Evolutionary conservation across 2,888 invertebrate species (phyloP), one percentile per base, ranked within the genome.

Genomic region (Tetragonisca angustula): DNA sequence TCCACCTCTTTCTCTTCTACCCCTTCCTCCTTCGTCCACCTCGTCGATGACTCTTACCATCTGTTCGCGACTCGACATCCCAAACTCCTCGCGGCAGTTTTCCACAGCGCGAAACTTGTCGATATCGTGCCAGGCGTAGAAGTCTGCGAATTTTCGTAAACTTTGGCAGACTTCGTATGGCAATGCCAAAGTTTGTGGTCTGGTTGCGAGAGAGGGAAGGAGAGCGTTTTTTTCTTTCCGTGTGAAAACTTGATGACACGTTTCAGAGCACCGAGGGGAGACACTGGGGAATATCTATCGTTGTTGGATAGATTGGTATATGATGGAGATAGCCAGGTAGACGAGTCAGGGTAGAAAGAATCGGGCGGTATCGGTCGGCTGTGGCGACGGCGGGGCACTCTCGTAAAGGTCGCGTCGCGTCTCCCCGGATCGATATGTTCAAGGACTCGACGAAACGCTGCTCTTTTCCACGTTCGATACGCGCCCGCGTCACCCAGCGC

Each of bases 1-100:
- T 62, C 75, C 24, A 43, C 67, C 67, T 36, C 74, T 27, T 17
- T 0, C 50, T 50, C 69, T 54, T 61, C 68, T 43, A 43, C 27
- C 67, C 69, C 67, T 71, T 32, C 78, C 68, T 70, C 79, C 69
- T 61, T 49, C 52, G 17, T 36, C 76, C 81, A 84, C 84, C 81
- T 62, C 75, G 70, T 76, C 87, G 75, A 84, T 73, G 84, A 74
- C 61, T 76, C 87, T 80, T 77, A 62, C 84, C 86, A 83, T 88
- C 87, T 86, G 81, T 81, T 86, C 80, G 65, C 81, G 52, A 68
- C 76, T 80, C 85, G 76, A 84, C 85, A 56, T 86, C 80, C 69
- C 76, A 79, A 79, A 36, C 81, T 71, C 24, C 49, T 50, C 72
- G 15, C 64, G 69, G 56, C 64, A 21, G 72, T 76, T 78, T 68